Base-by-base conservation (phyloP, 2,888 invertebrate genomes). In the Ephialtes manifestator region DNA sequence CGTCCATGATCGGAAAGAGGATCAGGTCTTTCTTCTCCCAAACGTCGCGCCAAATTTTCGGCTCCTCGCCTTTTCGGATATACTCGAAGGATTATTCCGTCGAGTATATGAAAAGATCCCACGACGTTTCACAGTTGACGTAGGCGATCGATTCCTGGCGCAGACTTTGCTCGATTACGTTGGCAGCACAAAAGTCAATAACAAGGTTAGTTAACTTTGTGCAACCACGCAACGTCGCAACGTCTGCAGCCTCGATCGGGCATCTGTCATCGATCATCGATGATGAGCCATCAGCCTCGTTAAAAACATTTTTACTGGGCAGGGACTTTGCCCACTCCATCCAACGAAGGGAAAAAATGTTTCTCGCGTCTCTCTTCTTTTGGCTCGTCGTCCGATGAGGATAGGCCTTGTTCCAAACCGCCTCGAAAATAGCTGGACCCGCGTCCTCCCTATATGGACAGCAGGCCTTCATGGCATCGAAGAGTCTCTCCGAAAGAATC, bases 171-270 rank as follows among this genome's bases (percentile, higher is more conserved):
- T 58, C 28, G 28, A 58, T 58, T 2, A 15, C 58, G 4, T 7
- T 58, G 24, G 11, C 28, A 8, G 58, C 53, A 55, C 53, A 20
- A 18, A 58, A 58, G 58, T 58, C 58, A 58, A 58, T 58, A 28
- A 58, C 24, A 11, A 58, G 1, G 28, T 58, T 58, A 24, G 0
- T 58, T 28, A 58, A 8, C 10, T 58, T 58, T 58, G 58, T 58
- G 58, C 58, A 58, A 24, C 58, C 58, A 10, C 24, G 58, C 58
- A 58, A 28, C 28, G 28, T 10, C 58, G 58, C 58, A 58, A 58
- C 13, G 24, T 58, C 58, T 58, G 0, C 11, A 51, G 51, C 51
- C 51, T 51, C n/a, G 18, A 51, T 51, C n/a, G 51, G 51, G 18
- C 51, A 46, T 5, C 11, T 46, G 35, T 35, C 35, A 35, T 35